Conservation (phyloP, 1,140 invertebrate genomes). For the Trichogramma pretiosum region DNA sequence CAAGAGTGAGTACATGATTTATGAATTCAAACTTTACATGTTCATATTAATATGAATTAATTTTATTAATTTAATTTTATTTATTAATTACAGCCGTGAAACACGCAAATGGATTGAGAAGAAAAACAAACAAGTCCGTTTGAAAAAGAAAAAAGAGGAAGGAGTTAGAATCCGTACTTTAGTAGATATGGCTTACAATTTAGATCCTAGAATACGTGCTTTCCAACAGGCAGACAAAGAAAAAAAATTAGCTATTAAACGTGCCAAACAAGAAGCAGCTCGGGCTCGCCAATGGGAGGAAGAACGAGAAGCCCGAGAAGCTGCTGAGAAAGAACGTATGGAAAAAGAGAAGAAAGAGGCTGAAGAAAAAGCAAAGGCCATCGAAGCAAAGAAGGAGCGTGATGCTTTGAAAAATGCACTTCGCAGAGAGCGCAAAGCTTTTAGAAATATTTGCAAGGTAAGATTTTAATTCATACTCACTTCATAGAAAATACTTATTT, state of each 20-base stretch:
- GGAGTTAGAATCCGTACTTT: conserved; percentile 79
- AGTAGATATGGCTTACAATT: conserved; percentile 88
- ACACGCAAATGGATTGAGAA: conserved; percentile 96
- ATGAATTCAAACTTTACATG: background rate
- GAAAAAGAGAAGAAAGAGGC: conserved; percentile 78
- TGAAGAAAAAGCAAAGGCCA: conserved; percentile 67
- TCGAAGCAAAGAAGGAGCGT: conserved; percentile 77
- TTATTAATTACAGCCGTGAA: conserved; percentile 55
- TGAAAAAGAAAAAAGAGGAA: conserved; percentile 94
- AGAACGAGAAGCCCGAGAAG: conserved; percentile 61
- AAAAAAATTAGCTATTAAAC: conserved; percentile 78
- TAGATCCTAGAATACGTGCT: conserved; percentile 83
- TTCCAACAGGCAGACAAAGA: conserved; percentile 94
- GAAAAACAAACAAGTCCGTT: conserved; percentile 85
- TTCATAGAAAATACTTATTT: too few species aligned
- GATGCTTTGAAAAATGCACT: conserved; percentile 74
- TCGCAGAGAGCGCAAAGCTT: conserved; percentile 76
- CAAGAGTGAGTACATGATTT: conserved; percentile 60
- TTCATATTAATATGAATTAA: background rate
- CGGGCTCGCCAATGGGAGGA: conserved; percentile 77
- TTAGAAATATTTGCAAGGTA: conserved; percentile 76
- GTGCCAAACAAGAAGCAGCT: conserved; percentile 81
- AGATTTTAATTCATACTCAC: background rate
- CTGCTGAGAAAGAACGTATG: conserved; percentile 53
- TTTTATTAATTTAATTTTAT: conserved; percentile 1